Evolutionary conservation across 2,113 vertebrate genomes (phyloP), one percentile per base, ranked within the genome.

Genomic region (Pteropus alecto): DNA sequence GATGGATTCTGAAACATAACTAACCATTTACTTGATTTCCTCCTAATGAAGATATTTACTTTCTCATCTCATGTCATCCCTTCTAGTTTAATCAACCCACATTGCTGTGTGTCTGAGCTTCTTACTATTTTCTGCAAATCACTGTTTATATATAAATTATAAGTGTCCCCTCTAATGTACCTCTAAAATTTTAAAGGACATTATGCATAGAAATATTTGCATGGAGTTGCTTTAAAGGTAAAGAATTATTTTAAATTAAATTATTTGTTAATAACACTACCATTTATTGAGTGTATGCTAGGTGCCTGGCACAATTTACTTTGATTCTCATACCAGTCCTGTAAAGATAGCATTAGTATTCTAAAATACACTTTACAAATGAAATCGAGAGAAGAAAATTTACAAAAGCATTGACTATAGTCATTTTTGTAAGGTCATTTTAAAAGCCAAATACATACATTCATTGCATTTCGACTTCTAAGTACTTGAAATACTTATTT

Each of bases 1-100:
- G 76, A 93, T 74, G 21, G 26, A 83, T 96, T 96, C 81, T 77
- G 21, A 97, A 94, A 92, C 35, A 86, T 28, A 93, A 30, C 33
- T 82, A 94, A 81, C 26, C 56, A 68, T 74, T 90, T 77, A 68
- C 74, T 86, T 93, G 12, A 19, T 63, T 93, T 95, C 9, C 12
- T 60, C n/a, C 35, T 71, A 88, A 90, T 85, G 16, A 95, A 70
- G 24, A 33, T 78, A 78, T 21, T 85, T 93, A 85, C 38, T 63
- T 90, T 90, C 38, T 63, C 54, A 71, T 38, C 30, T 68, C 65
- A 67, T 92, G 21, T 46, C 12, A 67, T n/a, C 7, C 11, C 14
- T 85, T 77, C 13, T 68, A 89, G 15, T 91, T 2, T 89, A 87
- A 87, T 84, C 60, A 96, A 70, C 28, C 24, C 71, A n/a, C 15